phyloP scores from a whole-genome alignment of 2,888 invertebrate genomes.

The Aspidiotus rigidus region DNA sequence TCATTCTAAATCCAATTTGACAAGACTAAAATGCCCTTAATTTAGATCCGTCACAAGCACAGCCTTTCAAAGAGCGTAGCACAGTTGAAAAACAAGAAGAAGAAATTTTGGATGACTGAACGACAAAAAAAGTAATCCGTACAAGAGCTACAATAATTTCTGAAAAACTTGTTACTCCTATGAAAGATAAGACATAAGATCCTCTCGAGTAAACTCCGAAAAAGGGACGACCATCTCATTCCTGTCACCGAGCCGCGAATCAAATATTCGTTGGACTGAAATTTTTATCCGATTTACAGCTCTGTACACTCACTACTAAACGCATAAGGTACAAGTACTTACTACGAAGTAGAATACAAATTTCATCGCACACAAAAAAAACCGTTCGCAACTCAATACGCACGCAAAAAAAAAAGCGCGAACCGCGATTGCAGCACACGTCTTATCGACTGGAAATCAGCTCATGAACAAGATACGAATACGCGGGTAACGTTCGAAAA shows the following conservation, averaged over 20 bases:
- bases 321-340: constrained; percentile 10
- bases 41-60: too few species aligned
- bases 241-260: neutral
- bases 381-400: neutral
- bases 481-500: neutral
- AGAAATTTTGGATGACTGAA: too few species aligned
- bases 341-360: constrained; percentile 20
- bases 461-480: neutral
- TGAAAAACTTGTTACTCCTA: too few species aligned
- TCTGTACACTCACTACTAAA: neutral
- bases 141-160: too few species aligned
- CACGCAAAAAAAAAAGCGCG: neutral
- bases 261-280: neutral
- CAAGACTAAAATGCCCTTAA: too few species aligned
- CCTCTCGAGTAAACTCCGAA: too few species aligned
- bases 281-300: neutral
- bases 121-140: too few species aligned
- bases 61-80: too few species aligned
- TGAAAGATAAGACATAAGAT: too few species aligned
- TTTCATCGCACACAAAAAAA: constrained; percentile 22
- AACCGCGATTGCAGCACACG: neutral
- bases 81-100: too few species aligned
- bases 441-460: neutral
- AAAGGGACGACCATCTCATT: too few species aligned
- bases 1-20: too few species aligned